A percentile compares a stretch with the other conserved stretches of the same genome.
Evolutionary conservation across 2,888 invertebrate species (phyloP).

Genomic region (Eremobia ochroleuca): DNA sequence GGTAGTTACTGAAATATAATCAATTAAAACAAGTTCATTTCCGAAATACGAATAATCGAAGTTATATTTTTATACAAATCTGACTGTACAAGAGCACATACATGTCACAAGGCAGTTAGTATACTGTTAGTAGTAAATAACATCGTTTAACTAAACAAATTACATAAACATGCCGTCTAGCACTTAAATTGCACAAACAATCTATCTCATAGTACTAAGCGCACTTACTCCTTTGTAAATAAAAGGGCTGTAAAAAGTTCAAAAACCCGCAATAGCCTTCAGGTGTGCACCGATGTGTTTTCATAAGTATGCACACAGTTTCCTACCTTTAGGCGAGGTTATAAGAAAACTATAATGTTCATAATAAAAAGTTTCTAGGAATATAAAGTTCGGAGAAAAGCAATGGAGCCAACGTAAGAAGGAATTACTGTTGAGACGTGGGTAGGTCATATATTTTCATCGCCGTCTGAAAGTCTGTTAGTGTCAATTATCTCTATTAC

Average conservation of each 20-base stretch:
- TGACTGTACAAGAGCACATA: not conserved
- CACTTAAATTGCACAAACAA: constrained; percentile 12
- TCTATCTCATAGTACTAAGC: not conserved
- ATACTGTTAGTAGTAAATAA: not conserved
- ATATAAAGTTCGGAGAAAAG: constrained; percentile 28
- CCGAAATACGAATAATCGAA: not conserved
- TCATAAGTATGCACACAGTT: constrained; percentile 8
- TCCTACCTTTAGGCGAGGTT: not conserved
- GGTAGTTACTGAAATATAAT: not conserved
- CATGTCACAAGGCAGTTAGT: not conserved
- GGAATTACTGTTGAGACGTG: constrained; percentile 33
- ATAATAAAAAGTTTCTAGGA: constrained; percentile 28
- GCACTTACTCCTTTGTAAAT: constrained; percentile 26
- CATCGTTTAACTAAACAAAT: not conserved
- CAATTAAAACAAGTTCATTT: not conserved
- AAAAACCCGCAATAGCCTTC: constrained; percentile 19
- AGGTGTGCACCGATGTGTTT: constrained; percentile 18
- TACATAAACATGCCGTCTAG: not conserved
- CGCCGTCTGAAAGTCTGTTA: constrained; percentile 1
- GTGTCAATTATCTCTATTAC: constrained; percentile 12
- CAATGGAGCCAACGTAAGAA: constrained; percentile 24
- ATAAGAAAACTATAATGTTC: constrained; percentile 18
- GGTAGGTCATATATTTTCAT: constrained; percentile 35
- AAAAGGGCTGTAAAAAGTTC: constrained; percentile 33
- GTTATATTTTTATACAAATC: not conserved